Evolutionary conservation across 64 coral and sea anemone species (phyloP).

Genomic region (Porites australiensis): DNA sequence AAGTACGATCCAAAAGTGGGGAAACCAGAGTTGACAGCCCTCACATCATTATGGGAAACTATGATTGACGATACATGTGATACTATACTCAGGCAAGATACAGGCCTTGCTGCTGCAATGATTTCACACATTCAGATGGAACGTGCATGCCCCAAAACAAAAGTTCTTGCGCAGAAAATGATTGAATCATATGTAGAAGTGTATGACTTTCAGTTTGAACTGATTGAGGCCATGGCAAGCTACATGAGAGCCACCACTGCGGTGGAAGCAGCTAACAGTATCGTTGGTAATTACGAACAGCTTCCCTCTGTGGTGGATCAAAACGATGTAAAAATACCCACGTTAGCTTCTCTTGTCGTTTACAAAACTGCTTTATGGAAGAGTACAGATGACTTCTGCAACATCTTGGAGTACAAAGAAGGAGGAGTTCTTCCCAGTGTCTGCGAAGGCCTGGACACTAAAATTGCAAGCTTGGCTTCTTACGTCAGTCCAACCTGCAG

Average conservation of each 20-base stretch:
- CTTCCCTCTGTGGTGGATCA: background rate
- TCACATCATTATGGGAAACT: background rate
- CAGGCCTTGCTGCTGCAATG: background rate
- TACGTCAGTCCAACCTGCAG: background rate
- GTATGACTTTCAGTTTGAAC: slow-evolving; percentile 53
- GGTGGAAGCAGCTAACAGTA: background rate
- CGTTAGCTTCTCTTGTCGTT: background rate
- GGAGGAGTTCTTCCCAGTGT: slow-evolving; percentile 27
- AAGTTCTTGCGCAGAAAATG: slow-evolving; percentile 38
- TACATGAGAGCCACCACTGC: slow-evolving; percentile 35
- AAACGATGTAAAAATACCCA: background rate
- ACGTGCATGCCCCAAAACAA: slow-evolving; percentile 16
- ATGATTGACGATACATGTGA: slow-evolving; percentile 24
- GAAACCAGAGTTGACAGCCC: slow-evolving; percentile 14
- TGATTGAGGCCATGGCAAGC: slow-evolving; percentile 16
- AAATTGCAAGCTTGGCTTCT: slow-evolving; percentile 26
- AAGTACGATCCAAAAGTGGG: background rate
- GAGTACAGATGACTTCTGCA: slow-evolving; percentile 12
- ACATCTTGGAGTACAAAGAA: slow-evolving; percentile 33
- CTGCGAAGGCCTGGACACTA: background rate
- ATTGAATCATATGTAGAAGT: slow-evolving; percentile 22
- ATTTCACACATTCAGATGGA: background rate
- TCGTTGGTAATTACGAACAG: slow-evolving; percentile 21
- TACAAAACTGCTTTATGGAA: slow-evolving; percentile 46
- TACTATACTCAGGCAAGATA: background rate